A percentile compares a stretch with the other conserved stretches of the same genome.
Evolutionary conservation across 2,797 vertebrate genomes (phyloP).

Genomic region (Morus bassanus): DNA sequence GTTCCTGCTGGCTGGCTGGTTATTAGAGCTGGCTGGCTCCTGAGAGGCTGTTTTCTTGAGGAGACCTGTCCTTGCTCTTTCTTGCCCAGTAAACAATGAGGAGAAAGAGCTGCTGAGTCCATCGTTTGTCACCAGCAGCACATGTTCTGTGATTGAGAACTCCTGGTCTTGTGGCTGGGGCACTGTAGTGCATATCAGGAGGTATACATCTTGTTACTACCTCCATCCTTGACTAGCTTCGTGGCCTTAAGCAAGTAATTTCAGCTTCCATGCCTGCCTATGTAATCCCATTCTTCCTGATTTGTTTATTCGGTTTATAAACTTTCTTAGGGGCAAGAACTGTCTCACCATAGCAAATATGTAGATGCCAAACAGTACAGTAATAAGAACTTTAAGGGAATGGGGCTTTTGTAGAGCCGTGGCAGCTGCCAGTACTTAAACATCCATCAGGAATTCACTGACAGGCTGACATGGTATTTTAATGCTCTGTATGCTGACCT

Average conservation of each 20-base stretch:
- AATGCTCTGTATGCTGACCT: conserved; percentile 5
- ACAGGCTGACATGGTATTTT: conserved; percentile 8
- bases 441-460: neutral
- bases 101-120: neutral
- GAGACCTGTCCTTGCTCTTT: neutral
- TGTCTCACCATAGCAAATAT: neutral
- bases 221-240: neutral
- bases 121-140: accelerated
- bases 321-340: neutral
- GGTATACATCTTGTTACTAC: neutral
- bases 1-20: neutral
- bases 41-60: neutral
- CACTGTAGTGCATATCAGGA: neutral
- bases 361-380: neutral
- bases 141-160: accelerated
- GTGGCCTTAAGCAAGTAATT: neutral
- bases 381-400: neutral
- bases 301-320: neutral
- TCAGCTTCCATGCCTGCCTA: neutral
- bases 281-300: neutral
- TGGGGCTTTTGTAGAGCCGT: neutral
- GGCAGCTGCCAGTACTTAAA: neutral
- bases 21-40: neutral
- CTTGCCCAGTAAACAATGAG: neutral
- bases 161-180: accelerated